Percentiles rank a stretch among this genome's conserved stretches.
Conservation (phyloP, 2,113 vertebrate species). For the Phasianus colchicus region DNA sequence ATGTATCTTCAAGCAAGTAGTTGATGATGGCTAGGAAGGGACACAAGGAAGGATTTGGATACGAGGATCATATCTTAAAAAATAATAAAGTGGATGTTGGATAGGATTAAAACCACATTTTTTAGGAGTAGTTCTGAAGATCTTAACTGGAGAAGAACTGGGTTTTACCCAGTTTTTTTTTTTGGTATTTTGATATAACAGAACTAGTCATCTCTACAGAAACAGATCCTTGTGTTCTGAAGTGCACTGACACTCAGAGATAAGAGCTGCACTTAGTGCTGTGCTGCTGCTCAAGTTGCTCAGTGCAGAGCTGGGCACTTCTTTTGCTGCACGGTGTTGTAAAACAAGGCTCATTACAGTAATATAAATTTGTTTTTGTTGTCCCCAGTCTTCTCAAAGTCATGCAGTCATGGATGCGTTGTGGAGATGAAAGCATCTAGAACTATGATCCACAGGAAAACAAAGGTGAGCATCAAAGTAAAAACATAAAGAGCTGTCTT, state of each 20-base stretch:
- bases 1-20: neutral
- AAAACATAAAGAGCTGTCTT: neutral
- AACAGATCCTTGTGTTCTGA: slow-evolving; percentile 72
- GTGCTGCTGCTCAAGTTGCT: neutral
- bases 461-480: slow-evolving; percentile 35
- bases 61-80: neutral
- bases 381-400: neutral
- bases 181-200: slow-evolving; percentile 73
- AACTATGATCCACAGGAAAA: neutral
- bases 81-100: neutral
- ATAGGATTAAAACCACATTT: neutral
- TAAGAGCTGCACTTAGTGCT: slow-evolving; percentile 27
- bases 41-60: neutral
- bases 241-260: slow-evolving; percentile 76
- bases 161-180: neutral
- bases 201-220: slow-evolving; percentile 63
- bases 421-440: neutral
- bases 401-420: neutral
- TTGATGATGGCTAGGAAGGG: neutral
- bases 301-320: neutral
- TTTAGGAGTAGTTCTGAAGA: neutral
- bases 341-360: neutral
- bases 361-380: neutral
- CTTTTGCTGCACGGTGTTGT: neutral
- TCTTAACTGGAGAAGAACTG: neutral